Evolutionary conservation across 2,888 invertebrate genomes (phyloP), one percentile per base, ranked within the genome.

Genomic region (Tenthredo livida): DNA sequence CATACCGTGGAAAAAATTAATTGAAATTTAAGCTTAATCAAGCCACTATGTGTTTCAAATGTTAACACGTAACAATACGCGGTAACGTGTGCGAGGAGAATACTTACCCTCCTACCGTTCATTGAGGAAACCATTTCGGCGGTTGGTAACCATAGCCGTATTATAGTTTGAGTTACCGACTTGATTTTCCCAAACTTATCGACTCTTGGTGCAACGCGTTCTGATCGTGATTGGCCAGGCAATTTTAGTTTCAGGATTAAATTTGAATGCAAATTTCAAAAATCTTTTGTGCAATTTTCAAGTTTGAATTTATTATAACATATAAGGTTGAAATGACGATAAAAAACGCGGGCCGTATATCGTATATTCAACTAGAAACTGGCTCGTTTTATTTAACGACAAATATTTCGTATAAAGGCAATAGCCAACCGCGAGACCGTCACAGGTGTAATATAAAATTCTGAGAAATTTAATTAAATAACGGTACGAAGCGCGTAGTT

Each of bases 391-490:
- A 12, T n/a, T 43, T 43, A 43, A 40, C 17, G 77, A 77, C 72
- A 77, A 54, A 54, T 50, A 77, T 77, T 77, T 77, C 77, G 29
- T 54, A 1, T 54, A 1, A 15, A 43, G 21, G n/a, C n/a, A 43
- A 77, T 54, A 77, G 37, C 40, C 21, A 17, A 33, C 25, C 70
- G 43, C 47, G 37, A 33, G 25, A 80, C 61, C 61, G 86, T 87
- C 89, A 77, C 61, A 88, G 85, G 87, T 87, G 88, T 87, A 89
- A 89, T 89, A 90, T 90, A 90, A 90, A 91, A 91, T 90, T 90
- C 89, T 88, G 87, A 89, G 88, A 91, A 90, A 90, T 91, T 92
- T 91, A 91, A 91, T 91, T 91, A 91, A 91, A 91, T 88, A 88
- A 86, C 73, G 87, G 67, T 80, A 84, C 83, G 40, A n/a, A 15